Percentiles rank a stretch among this genome's conserved stretches.
Evolutionary conservation across 2,113 vertebrate species (phyloP).

Genomic region (Melanerpes aurifrons): DNA sequence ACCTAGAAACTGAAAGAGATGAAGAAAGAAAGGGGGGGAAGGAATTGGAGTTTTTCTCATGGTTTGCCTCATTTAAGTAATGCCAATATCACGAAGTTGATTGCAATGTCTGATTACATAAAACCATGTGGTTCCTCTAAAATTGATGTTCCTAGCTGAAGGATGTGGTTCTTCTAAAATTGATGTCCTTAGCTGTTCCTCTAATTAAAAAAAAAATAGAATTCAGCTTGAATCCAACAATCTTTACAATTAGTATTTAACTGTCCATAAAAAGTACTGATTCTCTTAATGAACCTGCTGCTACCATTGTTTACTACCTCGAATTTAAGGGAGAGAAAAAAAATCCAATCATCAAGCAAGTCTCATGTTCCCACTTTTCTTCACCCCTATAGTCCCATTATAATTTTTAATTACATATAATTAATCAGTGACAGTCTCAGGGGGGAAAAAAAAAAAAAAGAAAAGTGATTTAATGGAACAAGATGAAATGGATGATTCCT

Average conservation of each 20-base stretch:
- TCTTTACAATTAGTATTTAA: conserved; percentile 40
- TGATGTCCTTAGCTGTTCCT: neutral
- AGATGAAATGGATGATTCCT: neutral
- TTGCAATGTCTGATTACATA: neutral
- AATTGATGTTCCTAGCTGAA: neutral
- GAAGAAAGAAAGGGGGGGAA: neutral
- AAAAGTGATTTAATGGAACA: neutral
- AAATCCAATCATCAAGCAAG: neutral
- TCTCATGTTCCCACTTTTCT: neutral
- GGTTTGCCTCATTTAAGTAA: neutral
- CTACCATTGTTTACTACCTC: neutral
- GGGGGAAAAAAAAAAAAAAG: neutral
- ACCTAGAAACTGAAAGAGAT: neutral
- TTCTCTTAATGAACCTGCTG: conserved; percentile 47
- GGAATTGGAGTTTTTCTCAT: neutral
- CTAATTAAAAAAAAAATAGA: neutral
- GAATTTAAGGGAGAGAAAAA: neutral
- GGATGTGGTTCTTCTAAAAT: neutral
- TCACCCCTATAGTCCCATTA: neutral
- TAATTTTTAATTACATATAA: neutral
- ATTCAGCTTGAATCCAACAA: neutral
- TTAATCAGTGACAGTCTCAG: conserved; percentile 15
- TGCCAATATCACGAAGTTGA: neutral
- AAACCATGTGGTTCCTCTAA: neutral
- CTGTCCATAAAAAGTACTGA: conserved; percentile 32